A percentile compares a stretch with the other conserved stretches of the same genome.
Conservation (phyloP, 2,797 vertebrate species). For the Xiphophorus birchmanni region DNA sequence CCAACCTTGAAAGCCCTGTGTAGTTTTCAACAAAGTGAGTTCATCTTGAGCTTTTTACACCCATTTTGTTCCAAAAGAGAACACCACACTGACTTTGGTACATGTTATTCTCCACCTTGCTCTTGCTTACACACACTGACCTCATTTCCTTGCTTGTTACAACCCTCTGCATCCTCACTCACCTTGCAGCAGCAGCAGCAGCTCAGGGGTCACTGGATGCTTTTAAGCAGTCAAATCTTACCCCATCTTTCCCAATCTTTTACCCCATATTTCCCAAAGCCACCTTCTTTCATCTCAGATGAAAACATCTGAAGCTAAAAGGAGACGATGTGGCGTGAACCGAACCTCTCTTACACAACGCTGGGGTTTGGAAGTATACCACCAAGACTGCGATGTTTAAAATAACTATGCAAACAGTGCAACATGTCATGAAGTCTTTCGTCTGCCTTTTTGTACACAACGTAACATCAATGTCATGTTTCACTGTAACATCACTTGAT, state of each 20-base stretch:
- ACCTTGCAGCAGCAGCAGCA: neutral
- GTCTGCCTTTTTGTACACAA: neutral
- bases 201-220: neutral
- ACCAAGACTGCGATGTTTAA: neutral
- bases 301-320: neutral
- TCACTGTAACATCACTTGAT: neutral
- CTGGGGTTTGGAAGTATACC: neutral
- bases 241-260: neutral
- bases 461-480: neutral
- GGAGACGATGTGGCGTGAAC: neutral
- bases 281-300: neutral
- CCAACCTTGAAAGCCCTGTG: neutral
- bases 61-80: neutral
- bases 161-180: neutral
- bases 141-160: neutral
- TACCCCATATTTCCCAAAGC: neutral
- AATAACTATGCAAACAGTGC: neutral
- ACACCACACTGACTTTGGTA: neutral
- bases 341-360: neutral
- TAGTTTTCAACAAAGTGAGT: neutral
- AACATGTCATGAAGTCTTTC: neutral
- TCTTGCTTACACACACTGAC: neutral
- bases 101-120: neutral
- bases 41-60: neutral
- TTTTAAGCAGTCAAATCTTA: neutral